Percentiles rank a stretch among this genome's conserved stretches.
Evolutionary conservation across 2,888 invertebrate species (phyloP).

Genomic region (Pediacus dermestoides): DNA sequence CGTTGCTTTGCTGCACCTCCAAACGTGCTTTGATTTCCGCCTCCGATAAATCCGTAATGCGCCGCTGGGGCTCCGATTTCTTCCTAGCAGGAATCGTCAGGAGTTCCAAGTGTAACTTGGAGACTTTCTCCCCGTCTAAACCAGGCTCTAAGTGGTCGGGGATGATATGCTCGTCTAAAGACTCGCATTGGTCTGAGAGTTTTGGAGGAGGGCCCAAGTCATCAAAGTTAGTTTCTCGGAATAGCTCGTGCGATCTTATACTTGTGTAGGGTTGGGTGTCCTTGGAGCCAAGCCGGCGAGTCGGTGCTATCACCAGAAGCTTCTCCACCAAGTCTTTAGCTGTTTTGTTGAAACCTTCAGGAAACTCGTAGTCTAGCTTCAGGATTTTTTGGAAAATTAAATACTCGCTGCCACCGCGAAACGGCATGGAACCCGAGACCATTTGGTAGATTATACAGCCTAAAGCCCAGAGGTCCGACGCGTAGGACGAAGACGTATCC

Average conservation of each 20-base stretch:
- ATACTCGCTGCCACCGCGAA: conserved; percentile 86
- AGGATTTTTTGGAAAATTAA: conserved; percentile 94
- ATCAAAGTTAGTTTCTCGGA: conserved; percentile 79
- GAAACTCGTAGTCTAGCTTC: conserved; percentile 86
- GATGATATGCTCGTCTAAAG: conserved; percentile 57
- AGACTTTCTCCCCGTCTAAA: conserved; percentile 76
- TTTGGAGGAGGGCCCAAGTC: conserved; percentile 78
- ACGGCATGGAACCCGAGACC: conserved; percentile 68
- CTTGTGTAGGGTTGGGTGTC: conserved; percentile 75
- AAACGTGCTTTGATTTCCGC: conserved; percentile 65
- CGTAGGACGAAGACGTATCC: conserved; percentile 68
- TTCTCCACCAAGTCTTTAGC: conserved; percentile 87
- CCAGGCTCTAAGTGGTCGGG: conserved; percentile 84
- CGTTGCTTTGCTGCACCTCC: conserved; percentile 66
- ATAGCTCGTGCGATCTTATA: conserved; percentile 85
- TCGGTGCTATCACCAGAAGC: conserved; percentile 78
- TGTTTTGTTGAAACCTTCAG: conserved; percentile 81
- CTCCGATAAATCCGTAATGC: conserved; percentile 62
- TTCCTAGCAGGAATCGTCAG: conserved; percentile 34
- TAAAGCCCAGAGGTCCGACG: conserved; percentile 95
- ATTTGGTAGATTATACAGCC: conserved; percentile 98
- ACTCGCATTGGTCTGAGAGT: conserved; percentile 62
- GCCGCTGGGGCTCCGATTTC: conserved; percentile 41
- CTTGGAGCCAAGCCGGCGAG: conserved; percentile 74
- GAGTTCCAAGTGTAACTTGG: conserved; percentile 40